Evolutionary conservation across 2,113 vertebrate species (phyloP), one percentile per base, ranked within the genome.

Genomic region (Cheirogaleus medius): DNA sequence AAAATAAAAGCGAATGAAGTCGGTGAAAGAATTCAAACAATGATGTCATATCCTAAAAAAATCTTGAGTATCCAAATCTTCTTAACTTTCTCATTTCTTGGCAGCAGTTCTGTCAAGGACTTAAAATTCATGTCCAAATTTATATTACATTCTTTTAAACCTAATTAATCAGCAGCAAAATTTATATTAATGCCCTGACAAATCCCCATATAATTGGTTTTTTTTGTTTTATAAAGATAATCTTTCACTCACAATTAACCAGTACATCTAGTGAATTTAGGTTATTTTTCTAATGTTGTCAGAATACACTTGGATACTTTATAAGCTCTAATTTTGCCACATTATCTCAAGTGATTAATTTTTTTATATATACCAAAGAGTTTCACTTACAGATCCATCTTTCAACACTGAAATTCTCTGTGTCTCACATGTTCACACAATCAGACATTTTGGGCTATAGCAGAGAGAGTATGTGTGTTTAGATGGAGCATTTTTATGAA

Each of bases 21-120:
- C 78, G 69, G 29, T 90, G 81, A 66, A 95, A 97, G 64, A 74
- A 80, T 89, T 90, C n/a, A 58, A 44, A 56, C 5, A n/a, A 23
- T 95, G 34, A 39, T 95, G 96, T 97, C 81, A 18, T 27, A 14
- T 92, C 11, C 32, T 97, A n/a, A 74, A 83, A 77, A 93, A 83
- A 68, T 64, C 52, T 85, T 80, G 21, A 68, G 12, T 11, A 60
- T 77, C 23, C 32, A 54, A 2, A 3, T 32, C 29, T n/a, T n/a
- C 34, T 90, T 80, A 47, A 47, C 10, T 9, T 69, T 49, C 93
- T 76, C 37, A 44, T 92, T 94, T 84, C 25, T 85, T 47, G 78
- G 34, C 34, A 85, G 3, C 89, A n/a, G 10, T 78, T 90, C 49
- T 58, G 15, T 69, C 47, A 84, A 80, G 39, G 8, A 23, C 34